Conservation (phyloP, 2,888 invertebrate genomes). For the Lithophane semibrunnea region DNA sequence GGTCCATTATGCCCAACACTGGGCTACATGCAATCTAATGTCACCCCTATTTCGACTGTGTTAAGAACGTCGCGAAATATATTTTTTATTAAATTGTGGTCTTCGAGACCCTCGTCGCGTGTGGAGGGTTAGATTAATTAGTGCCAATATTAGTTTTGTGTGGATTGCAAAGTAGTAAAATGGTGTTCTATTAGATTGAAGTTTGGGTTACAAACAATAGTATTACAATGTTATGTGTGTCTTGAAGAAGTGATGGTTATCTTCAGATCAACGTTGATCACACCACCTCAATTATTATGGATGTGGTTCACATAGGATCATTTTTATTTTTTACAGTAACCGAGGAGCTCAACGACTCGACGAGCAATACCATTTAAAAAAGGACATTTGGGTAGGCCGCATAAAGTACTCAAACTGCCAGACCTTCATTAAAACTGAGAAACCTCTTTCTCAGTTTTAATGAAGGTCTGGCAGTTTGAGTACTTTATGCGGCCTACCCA, state of each 20-base stretch:
- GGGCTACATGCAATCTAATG: constrained; percentile 62
- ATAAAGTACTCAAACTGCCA: too few relatives aligned
- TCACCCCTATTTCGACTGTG: constrained; percentile 60
- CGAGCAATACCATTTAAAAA: too few relatives aligned
- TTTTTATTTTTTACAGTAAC: too few relatives aligned
- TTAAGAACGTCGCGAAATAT: constrained; percentile 54
- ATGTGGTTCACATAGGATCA: too few relatives aligned
- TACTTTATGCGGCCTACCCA: too few relatives aligned
- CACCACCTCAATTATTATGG: too few relatives aligned
- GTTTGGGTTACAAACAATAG: constrained; percentile 7
- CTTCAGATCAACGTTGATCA: neutral
- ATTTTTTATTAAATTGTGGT: constrained; percentile 54
- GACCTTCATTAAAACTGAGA: too few relatives aligned
- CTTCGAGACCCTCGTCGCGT: constrained; percentile 60
- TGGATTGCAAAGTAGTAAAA: constrained; percentile 72
- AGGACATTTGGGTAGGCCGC: too few relatives aligned
- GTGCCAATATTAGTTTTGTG: constrained; percentile 77
- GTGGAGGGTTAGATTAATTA: constrained; percentile 79
- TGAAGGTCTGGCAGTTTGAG: too few relatives aligned
- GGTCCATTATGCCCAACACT: constrained; percentile 62
- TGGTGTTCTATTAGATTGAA: constrained; percentile 33
- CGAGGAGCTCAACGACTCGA: too few relatives aligned
- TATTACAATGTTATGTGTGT: neutral
- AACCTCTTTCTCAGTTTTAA: too few relatives aligned
- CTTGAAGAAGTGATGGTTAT: neutral